These are phyloP conservation scores for Sardina pilchardus DNA, from an alignment of 2,113 vertebrate species.

Conservation along the genomic window DNA sequence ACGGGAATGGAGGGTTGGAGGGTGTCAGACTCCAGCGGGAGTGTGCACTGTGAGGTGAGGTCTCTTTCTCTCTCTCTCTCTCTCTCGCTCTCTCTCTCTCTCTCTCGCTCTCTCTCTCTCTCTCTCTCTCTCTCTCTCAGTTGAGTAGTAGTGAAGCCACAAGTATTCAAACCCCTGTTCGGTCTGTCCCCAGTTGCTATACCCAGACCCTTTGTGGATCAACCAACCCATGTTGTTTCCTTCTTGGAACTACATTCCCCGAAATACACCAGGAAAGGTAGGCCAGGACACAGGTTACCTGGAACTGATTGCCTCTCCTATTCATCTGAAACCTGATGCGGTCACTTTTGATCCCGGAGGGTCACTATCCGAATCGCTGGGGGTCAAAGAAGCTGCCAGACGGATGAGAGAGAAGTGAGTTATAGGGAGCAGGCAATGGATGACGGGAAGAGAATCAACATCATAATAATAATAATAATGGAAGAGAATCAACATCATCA, in stretches of 20 bases:
- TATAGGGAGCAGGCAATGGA: background rate
- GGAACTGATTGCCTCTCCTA: slow-evolving; percentile 74
- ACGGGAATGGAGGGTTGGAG: slow-evolving; percentile 66
- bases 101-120: background rate
- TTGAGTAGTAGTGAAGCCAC: too few relatives aligned
- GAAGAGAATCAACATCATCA: background rate
- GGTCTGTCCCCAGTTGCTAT: slow-evolving; percentile 62
- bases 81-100: background rate
- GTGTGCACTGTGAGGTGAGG: slow-evolving; percentile 74
- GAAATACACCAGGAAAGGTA: slow-evolving; percentile 48
- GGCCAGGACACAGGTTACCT: slow-evolving; percentile 52
- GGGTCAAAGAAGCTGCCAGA: slow-evolving; percentile 50
- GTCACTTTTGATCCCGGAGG: slow-evolving; percentile 41
- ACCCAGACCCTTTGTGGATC: slow-evolving; percentile 72
- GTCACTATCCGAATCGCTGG: slow-evolving; percentile 39
- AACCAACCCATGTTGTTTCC: slow-evolving; percentile 72
- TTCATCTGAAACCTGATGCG: slow-evolving; percentile 55
- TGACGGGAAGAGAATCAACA: background rate
- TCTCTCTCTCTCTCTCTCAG: background rate
- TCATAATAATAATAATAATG: background rate
- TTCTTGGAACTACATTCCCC: slow-evolving; percentile 82
- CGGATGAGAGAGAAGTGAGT: slow-evolving; percentile 54
- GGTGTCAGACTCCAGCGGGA: slow-evolving; percentile 71
- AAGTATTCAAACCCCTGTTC: background rate
- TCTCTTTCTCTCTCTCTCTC: background rate